Base-by-base conservation (phyloP, 2,888 invertebrate genomes). In the Pharmacophagus antenor region DNA sequence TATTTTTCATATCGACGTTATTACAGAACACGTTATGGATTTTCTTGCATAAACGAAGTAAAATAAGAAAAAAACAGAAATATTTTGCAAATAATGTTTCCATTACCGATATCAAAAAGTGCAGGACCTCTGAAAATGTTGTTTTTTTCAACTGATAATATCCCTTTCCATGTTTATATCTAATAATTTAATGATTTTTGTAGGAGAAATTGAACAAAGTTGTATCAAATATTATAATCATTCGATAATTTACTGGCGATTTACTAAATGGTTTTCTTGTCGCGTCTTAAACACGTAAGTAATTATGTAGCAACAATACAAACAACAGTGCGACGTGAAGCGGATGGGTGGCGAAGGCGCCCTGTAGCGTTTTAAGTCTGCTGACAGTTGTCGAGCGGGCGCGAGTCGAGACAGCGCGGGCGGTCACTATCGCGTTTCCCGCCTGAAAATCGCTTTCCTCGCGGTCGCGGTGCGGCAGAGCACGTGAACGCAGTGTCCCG, bases 401-500 rank as follows among this genome's bases (percentile, higher is more conserved):
- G 82, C 79, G 83, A 76, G 70, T 72, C 73, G 81, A 83, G 86
- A 84, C 85, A 85, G 81, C 84, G 83, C 82, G 77, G 77, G 73
- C 81, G 85, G 85, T 80, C 85, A 86, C 82, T 85, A 83, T 85
- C 84, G 81, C 77, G 79, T 86, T 88, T 85, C 85, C 86, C 87
- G 87, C 85, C 86, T 87, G 89, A 81, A 89, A 90, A 90, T 77
- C 82, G 87, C 84, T 89, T 89, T 89, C 88, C 88, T 85, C 82
- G 85, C 85, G 82, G 77, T 76, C 77, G 81, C 77, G 74, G 77
- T 72, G 76, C 71, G 73, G 73, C 69, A 68, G 72, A 80, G 76
- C 87, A 88, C 88, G 88, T 87, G 88, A 85, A 78, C 84, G 82
- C 89, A 90, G 89, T 90, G 89, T 87, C 88, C 87, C 85, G 84